Evolutionary conservation across 2,888 invertebrate species (phyloP), one percentile per base, ranked within the genome.

Genomic region (Troides oblongomaculatus): DNA sequence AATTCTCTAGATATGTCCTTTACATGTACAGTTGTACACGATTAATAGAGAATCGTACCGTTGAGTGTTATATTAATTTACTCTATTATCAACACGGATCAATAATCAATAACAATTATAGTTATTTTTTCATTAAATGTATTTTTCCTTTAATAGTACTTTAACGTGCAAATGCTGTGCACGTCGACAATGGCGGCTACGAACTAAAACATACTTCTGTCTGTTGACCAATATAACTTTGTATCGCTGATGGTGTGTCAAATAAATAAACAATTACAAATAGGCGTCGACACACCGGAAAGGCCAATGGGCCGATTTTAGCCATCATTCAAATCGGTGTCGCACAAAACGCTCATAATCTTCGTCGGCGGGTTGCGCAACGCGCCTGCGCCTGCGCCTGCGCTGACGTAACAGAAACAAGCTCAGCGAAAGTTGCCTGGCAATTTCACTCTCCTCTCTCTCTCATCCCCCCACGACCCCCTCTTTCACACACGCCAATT

Each of bases 361-460:
- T 86, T 83, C 82, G 81, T 81, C 12, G 79, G 78, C 72, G 75
- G 71, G 75, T 92, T 91, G 80, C 86, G 83, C 83, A 91, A 92
- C 78, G 78, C 78, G 79, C 81, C 73, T 74, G 81, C 84, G 80
- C 39, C 39, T 36, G 39, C 39, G 10, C 39, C 43, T 46, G 46
- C 46, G 74, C 78, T 91, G 92, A 91, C 89, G 91, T 90, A 92
- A 92, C 83, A 80, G 82, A 88, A 91, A 87, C 86, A 86, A 84
- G 89, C 88, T 86, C 91, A 88, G 92, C 85, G 92, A 92, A 92
- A 92, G 92, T 90, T 87, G 81, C 84, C 81, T 86, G 83, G 81
- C 83, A 90, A 91, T 92, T 92, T 92, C 92, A 88, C 91, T 90
- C 85, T 83, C 85, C 79, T 81, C 81, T 77, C 81, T 90, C 88